Base-by-base conservation (phyloP, 2,797 vertebrate genomes). In the Poecile montanus region DNA sequence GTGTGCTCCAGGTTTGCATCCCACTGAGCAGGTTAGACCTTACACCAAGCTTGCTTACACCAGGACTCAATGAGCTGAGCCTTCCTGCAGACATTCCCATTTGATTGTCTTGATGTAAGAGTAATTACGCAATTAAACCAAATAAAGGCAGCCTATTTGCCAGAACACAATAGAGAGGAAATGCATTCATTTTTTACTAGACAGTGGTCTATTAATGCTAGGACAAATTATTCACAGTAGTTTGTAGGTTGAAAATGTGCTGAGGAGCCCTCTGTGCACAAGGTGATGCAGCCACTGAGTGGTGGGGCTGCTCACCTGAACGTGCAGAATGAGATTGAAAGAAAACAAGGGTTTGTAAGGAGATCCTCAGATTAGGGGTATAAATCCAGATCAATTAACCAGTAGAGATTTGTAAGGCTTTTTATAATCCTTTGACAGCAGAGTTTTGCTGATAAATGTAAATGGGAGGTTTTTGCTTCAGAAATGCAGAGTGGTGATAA, bases 391-490 rank as follows among this genome's bases (percentile, higher is more conserved):
- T 97, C 96, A 97, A 58, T 97, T 95, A 96, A 60, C 91, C 34
- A 9, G 82, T 54, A 57, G 90, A 85, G 93, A 78, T 94, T 92
- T 78, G 16, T 97, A 93, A 95, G 70, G 84, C 67, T 93, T 92
- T 89, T 95, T 88, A 29, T 96, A 95, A 97, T 96, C 95, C 88
- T 96, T 96, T 96, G 97, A 97, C 54, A 47, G 76, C 57, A 38
- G 81, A 84, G 85, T 93, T 97, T 97, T 97, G 91, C 96, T 92
- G 94, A 95, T 95, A 88, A 96, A 94, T 94, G 88, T 92, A 96
- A 95, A 96, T 93, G 85, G 23, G 36, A 79, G 47, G 62, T 27
- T 86, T 50, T 68, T 71, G 72, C 92, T 94, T 96, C 85, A 50
- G 60, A 96, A 91, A 90, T 81, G 56, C 73, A 51, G 91, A 85